Percentiles rank a stretch among this genome's conserved stretches.
Evolutionary conservation across 2,888 invertebrate species (phyloP).

Genomic region (Ellobium chinense): DNA sequence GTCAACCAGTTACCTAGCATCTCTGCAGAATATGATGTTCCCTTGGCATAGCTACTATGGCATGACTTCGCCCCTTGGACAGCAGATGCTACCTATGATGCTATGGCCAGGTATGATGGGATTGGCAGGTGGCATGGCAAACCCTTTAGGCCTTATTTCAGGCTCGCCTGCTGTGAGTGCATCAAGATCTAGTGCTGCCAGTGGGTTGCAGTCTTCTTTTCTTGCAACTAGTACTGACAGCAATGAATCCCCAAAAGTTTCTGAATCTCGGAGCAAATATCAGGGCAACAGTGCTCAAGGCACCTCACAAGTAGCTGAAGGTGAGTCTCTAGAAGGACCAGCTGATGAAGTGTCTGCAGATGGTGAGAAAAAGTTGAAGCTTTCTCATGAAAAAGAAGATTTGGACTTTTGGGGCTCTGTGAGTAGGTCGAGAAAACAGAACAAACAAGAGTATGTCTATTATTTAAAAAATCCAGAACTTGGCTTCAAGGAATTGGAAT

Average conservation of each 20-base stretch:
- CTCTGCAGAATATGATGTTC: slow-evolving; percentile 44
- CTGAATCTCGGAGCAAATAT: slow-evolving; percentile 12
- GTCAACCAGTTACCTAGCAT: slow-evolving; percentile 37
- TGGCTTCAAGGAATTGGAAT: slow-evolving; percentile 47
- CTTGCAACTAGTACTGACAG: not conserved
- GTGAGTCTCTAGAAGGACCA: not conserved
- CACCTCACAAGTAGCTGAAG: not conserved
- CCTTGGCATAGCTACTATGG: slow-evolving; percentile 45
- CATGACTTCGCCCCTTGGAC: slow-evolving; percentile 25
- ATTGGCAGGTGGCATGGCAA: slow-evolving; percentile 12
- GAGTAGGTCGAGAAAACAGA: slow-evolving; percentile 45
- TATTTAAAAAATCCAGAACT: slow-evolving; percentile 50
- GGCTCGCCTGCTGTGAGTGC: not conserved
- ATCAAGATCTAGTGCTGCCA: not conserved
- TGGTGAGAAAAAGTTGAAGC: slow-evolving; percentile 20
- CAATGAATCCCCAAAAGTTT: slow-evolving; percentile 12
- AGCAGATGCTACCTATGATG: slow-evolving; percentile 46
- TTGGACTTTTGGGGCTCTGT: slow-evolving; percentile 15
- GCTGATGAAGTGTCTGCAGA: not conserved
- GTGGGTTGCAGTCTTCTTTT: slow-evolving; percentile 6
- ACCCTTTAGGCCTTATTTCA: slow-evolving; percentile 1
- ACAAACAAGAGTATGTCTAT: slow-evolving; percentile 51
- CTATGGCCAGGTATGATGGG: slow-evolving; percentile 45
- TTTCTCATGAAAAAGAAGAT: slow-evolving; percentile 36
- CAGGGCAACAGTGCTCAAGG: not conserved